Conservation (phyloP, 1,140 invertebrate genomes). For the Gryllus bimaculatus region DNA sequence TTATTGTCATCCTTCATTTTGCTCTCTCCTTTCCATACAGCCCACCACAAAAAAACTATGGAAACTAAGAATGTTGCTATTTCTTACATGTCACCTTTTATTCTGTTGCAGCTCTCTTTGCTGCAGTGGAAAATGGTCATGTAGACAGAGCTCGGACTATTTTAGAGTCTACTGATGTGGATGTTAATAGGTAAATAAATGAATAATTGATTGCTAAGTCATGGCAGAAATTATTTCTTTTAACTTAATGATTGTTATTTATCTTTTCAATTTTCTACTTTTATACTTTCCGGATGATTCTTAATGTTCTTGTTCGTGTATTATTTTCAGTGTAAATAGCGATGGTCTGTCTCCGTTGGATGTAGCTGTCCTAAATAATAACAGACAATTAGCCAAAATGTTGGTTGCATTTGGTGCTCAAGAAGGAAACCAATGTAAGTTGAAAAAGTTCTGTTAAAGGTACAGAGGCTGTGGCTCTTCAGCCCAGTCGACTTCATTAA, state of each 20-base stretch:
- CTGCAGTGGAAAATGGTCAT: conserved; percentile 86
- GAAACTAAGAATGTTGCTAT: too few species aligned
- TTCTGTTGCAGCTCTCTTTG: conserved; percentile 67
- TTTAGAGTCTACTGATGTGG: conserved; percentile 78
- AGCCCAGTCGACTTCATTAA: too few species aligned
- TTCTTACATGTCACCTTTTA: conserved; percentile 8
- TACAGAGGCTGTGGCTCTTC: not conserved
- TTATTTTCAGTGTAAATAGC: conserved; percentile 59
- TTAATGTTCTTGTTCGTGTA: not conserved
- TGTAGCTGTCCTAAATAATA: conserved; percentile 80
- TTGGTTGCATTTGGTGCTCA: conserved; percentile 78
- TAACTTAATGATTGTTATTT: too few species aligned
- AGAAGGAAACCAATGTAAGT: conserved; percentile 81
- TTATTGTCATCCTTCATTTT: too few species aligned
- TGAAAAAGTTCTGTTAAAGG: not conserved
- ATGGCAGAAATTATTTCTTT: too few species aligned
- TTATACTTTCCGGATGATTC: too few species aligned
- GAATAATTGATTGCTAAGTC: not conserved
- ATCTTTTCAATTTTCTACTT: too few species aligned
- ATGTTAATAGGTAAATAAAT: conserved; percentile 73
- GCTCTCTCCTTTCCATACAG: too few species aligned
- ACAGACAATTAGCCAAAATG: conserved; percentile 76
- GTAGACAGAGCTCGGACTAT: conserved; percentile 81
- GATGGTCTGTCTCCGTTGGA: conserved; percentile 84
- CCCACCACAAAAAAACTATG: too few species aligned